A percentile compares a stretch with the other conserved stretches of the same genome.
phyloP scores from a whole-genome alignment of 2,888 invertebrate species.

The Alsophila aescularia region DNA sequence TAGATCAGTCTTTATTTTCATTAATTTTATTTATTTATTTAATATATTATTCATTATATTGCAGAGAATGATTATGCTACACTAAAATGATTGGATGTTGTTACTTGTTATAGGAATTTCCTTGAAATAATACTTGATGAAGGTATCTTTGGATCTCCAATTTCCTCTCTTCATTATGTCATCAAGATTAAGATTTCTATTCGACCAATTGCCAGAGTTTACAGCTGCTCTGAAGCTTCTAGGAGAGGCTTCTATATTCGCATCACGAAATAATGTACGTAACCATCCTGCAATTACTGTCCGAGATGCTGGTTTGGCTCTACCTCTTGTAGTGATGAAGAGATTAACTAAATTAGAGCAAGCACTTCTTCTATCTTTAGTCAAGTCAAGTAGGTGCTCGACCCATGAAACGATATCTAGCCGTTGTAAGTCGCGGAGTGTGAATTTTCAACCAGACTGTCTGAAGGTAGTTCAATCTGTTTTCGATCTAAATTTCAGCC shows the following conservation, averaged over 20 bases:
- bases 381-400: slow-evolving; percentile 4
- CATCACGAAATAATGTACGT: slow-evolving; percentile 21
- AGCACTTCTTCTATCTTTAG: slow-evolving; percentile 3
- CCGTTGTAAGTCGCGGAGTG: not conserved
- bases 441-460: slow-evolving; percentile 36
- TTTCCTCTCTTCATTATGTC: slow-evolving; percentile 34
- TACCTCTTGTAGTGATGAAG: slow-evolving; percentile 35
- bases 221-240: slow-evolving; percentile 16
- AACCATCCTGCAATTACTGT: slow-evolving; percentile 34
- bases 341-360: slow-evolving; percentile 11
- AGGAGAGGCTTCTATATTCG: not conserved
- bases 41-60: not conserved
- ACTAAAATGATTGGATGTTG: not conserved
- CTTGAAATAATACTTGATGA: not conserved
- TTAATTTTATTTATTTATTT: not conserved
- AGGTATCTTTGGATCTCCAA: slow-evolving; percentile 21
- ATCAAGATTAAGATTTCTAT: slow-evolving; percentile 21
- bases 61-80: not conserved
- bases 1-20: no score
- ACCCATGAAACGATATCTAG: slow-evolving; percentile 30
- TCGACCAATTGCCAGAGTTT: slow-evolving; percentile 25
- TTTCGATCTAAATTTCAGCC: slow-evolving; percentile 39
- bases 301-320: slow-evolving; percentile 29
- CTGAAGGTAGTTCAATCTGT: slow-evolving; percentile 26
- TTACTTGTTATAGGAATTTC: not conserved